A percentile compares a stretch with the other conserved stretches of the same genome.
phyloP scores from a whole-genome alignment of 2,113 vertebrate species.

The Hippoglossus stenolepis region DNA sequence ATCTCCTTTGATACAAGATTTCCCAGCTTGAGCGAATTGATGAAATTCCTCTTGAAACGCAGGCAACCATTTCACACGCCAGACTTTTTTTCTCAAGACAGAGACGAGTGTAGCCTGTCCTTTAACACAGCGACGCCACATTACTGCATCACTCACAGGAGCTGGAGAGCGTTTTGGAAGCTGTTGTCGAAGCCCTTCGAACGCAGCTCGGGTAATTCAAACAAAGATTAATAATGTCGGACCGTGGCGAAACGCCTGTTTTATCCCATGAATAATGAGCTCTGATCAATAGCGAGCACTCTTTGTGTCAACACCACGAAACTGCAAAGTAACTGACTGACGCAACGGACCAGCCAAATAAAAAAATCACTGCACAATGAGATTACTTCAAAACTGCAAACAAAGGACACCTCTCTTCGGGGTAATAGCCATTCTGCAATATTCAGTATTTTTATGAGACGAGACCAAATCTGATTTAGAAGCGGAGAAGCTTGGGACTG shows the following conservation, averaged over 20 bases:
- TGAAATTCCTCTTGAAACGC: conserved; percentile 80
- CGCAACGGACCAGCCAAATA: too few relatives aligned
- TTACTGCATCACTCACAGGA: conserved; percentile 6
- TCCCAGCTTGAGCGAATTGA: conserved; percentile 80
- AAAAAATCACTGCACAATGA: neutral
- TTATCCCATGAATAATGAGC: conserved; percentile 18
- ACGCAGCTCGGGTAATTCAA: neutral
- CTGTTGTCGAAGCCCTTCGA: conserved; percentile 7
- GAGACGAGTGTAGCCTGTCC: conserved; percentile 44
- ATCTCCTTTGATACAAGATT: conserved; percentile 83
- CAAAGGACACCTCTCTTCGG: conserved; percentile 37
- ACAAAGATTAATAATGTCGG: neutral
- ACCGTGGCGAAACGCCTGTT: neutral
- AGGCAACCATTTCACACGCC: conserved; percentile 76
- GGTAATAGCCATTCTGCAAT: conserved; percentile 6
- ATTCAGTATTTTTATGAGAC: conserved; percentile 8
- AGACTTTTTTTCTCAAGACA: conserved; percentile 64
- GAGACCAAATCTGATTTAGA: conserved; percentile 3
- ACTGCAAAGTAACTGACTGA: conserved; percentile 18
- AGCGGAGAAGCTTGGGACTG: conserved; percentile 2
- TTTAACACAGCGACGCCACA: conserved; percentile 31
- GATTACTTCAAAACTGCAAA: neutral
- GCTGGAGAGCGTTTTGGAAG: conserved; percentile 18
- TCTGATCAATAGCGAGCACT: neutral
- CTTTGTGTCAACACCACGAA: neutral